A percentile compares a stretch with the other conserved stretches of the same genome.
Evolutionary conservation across 2,797 vertebrate species (phyloP).

Genomic region (Bufotes viridis): DNA sequence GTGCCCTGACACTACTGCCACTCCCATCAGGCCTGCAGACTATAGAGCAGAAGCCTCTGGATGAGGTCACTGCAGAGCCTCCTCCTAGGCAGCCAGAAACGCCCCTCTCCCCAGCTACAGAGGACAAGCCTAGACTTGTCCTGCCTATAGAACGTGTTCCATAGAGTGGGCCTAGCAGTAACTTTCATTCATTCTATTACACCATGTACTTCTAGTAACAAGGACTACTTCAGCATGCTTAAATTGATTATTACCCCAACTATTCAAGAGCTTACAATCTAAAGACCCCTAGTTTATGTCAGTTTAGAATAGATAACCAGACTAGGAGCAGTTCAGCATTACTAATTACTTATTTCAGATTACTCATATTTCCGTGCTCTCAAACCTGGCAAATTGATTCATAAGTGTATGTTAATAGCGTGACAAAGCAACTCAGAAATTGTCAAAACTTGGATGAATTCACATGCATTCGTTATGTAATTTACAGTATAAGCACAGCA

Average conservation of each 20-base stretch:
- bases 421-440: too few species aligned
- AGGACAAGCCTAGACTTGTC: slow-evolving; percentile 48
- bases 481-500: too few species aligned
- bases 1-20: neutral
- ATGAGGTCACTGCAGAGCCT: neutral
- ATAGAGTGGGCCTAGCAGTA: too few species aligned
- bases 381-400: too few species aligned
- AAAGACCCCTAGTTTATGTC: neutral
- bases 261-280: neutral
- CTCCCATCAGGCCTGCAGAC: neutral
- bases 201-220: neutral
- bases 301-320: neutral
- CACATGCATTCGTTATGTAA: neutral
- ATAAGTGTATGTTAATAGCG: too few species aligned
- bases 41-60: neutral
- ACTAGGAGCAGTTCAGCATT: too few species aligned
- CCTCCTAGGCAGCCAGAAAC: neutral
- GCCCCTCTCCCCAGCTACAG: neutral
- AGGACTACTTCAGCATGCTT: neutral
- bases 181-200: too few species aligned
- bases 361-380: too few species aligned
- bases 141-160: neutral
- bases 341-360: too few species aligned
- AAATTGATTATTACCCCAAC: neutral
- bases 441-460: too few species aligned